phyloP scores from a whole-genome alignment of 2,113 vertebrate genomes.

The Narcine bancroftii region DNA sequence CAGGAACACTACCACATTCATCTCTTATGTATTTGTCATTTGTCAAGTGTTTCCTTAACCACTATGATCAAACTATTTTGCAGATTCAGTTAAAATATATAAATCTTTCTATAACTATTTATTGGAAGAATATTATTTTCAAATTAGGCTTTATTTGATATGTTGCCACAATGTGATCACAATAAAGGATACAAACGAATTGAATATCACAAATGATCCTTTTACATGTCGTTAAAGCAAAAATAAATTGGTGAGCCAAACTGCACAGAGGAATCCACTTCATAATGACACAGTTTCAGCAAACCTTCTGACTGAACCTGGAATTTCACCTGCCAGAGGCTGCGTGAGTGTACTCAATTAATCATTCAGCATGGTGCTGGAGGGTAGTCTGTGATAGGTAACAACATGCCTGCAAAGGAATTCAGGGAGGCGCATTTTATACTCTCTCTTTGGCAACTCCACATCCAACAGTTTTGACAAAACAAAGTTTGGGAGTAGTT shows the following conservation, averaged over 20 bases:
- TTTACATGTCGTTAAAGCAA: not conserved
- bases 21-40: not conserved
- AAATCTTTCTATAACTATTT: not conserved
- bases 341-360: not conserved
- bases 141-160: not conserved
- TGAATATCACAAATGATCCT: not conserved
- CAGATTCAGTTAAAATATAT: not conserved
- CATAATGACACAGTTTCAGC: slow-evolving; percentile 3
- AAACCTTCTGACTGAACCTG: too few relatives aligned
- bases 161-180: not conserved
- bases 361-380: not conserved
- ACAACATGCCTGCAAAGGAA: slow-evolving; percentile 32
- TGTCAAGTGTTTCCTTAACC: too few relatives aligned
- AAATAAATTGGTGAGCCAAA: not conserved
- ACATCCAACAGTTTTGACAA: slow-evolving; percentile 2
- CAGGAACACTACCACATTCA: not conserved
- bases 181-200: not conserved
- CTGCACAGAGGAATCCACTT: not conserved
- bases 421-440: not conserved
- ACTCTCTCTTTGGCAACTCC: not conserved
- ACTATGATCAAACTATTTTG: not conserved
- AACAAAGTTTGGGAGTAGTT: not conserved
- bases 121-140: not conserved
- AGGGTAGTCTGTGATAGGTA: not conserved
- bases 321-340: not conserved